Evolutionary conservation across 2,113 vertebrate species (phyloP).

Genomic region (Passerina amoena): DNA sequence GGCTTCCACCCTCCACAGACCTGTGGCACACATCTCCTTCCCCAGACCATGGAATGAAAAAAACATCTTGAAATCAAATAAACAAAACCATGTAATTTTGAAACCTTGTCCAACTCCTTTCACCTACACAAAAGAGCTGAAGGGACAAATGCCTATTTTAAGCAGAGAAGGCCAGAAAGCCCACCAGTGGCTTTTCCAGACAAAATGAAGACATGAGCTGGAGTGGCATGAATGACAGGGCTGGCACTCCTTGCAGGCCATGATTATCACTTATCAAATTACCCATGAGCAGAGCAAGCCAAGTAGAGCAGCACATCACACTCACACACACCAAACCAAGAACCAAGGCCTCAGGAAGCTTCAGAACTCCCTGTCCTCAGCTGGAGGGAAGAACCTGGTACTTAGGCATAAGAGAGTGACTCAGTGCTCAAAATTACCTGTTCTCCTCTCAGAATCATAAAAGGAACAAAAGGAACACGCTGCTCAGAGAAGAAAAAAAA

Average conservation of each 20-base stretch:
- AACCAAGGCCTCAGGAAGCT: constrained; percentile 4
- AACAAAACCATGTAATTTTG: background rate
- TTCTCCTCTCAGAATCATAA: background rate
- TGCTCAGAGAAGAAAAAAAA: background rate
- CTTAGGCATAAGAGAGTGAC: background rate
- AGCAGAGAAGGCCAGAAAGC: background rate
- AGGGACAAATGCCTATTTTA: background rate
- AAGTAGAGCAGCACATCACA: constrained; percentile 34
- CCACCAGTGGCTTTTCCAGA: constrained; percentile 20
- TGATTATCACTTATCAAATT: constrained; percentile 39
- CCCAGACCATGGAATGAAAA: background rate
- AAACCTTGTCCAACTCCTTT: background rate
- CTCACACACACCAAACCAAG: background rate
- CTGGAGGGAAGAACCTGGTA: background rate
- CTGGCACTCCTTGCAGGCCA: constrained; percentile 33
- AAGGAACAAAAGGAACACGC: background rate
- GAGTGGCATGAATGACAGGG: background rate
- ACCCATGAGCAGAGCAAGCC: background rate
- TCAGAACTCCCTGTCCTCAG: constrained; percentile 3
- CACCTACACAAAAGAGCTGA: background rate
- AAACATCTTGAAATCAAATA: background rate
- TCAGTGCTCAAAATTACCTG: constrained; percentile 8
- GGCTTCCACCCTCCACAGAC: background rate
- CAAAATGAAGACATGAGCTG: background rate
- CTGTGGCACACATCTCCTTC: background rate